Base-by-base conservation (phyloP, 2,113 vertebrate species). In the Hyperoodon ampullatus region DNA sequence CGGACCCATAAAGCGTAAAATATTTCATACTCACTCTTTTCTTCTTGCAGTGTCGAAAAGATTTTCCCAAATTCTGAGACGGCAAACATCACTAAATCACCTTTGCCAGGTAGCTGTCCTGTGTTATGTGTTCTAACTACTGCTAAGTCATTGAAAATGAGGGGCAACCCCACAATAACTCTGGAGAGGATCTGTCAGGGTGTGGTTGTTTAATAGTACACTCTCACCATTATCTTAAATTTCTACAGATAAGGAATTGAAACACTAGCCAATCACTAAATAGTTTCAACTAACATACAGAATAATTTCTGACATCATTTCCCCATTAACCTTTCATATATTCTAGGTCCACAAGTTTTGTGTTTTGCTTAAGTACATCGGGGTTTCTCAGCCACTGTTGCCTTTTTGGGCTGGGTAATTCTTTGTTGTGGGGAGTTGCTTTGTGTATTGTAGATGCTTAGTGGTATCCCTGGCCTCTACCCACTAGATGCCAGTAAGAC, bases 71-170 rank as follows among this genome's bases (percentile, higher is more conserved):
- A 99, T 99, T 98, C 99, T 99, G 85, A 99, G 99, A 96, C 99
- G 99, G 88, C 99, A 99, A 93, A 99, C 99, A 6, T 99, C 99
- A 28, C 98, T 99, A 98, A 99, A 99, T 98, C 99, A 99, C 97
- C 99, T 99, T 55, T 99, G 99, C 97, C 99, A 99, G 99, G 99
- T 99, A 99, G 94, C 85, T 97, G 80, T 95, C 42, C 81, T 63
- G 26, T 33, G 33, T 90, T 74, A 0, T 18, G 44, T 44, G 63
- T 87, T 42, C 78, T 86, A 42, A 81, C 33, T 35, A 5, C 72
- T 35, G 58, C 68, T 13, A 7, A 83, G 70, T 87, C 90, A 44
- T 30, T 71, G 60, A 26, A 23, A 13, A 23, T 3, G n/a, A 33
- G 18, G 8, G 53, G n/a, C 28, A 35, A 5, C 24, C n/a, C 30